phyloP scores from a whole-genome alignment of 2,797 vertebrate species.

The Danio kyathit region DNA sequence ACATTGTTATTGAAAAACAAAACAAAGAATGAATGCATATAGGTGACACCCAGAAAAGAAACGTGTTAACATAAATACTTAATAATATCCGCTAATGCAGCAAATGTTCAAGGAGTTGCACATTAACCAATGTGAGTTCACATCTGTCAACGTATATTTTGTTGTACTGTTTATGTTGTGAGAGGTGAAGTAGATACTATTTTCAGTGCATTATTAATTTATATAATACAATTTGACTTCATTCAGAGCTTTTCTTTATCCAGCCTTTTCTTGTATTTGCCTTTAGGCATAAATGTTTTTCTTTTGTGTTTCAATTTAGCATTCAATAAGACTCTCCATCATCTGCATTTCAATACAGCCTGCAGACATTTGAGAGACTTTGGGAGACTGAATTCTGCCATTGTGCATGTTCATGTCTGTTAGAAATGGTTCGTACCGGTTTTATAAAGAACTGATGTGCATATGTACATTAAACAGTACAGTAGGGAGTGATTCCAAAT shows the following conservation, averaged over 20 bases:
- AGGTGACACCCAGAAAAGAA: neutral
- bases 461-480: slow-evolving; percentile 30
- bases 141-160: neutral
- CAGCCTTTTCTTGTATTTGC: slow-evolving; percentile 6
- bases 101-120: neutral
- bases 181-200: neutral
- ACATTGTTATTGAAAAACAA: too few species aligned
- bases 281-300: neutral
- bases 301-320: slow-evolving; percentile 29
- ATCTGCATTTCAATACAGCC: slow-evolving; percentile 56
- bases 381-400: neutral
- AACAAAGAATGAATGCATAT: too few species aligned
- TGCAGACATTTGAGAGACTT: too few species aligned
- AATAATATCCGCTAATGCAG: neutral
- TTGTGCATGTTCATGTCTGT: slow-evolving; percentile 13
- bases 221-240: slow-evolving; percentile 7
- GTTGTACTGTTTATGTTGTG: neutral
- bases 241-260: neutral
- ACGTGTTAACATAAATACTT: neutral
- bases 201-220: slow-evolving; percentile 12
- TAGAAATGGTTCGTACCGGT: neutral
- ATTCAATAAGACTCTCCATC: slow-evolving; percentile 34
- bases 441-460: slow-evolving; percentile 3
- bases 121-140: neutral
- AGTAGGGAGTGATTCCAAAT: slow-evolving; percentile 54